These are phyloP conservation scores for Callocephalon fimbriatum DNA, from an alignment of 2,113 vertebrate species.

Conservation along the genomic window DNA sequence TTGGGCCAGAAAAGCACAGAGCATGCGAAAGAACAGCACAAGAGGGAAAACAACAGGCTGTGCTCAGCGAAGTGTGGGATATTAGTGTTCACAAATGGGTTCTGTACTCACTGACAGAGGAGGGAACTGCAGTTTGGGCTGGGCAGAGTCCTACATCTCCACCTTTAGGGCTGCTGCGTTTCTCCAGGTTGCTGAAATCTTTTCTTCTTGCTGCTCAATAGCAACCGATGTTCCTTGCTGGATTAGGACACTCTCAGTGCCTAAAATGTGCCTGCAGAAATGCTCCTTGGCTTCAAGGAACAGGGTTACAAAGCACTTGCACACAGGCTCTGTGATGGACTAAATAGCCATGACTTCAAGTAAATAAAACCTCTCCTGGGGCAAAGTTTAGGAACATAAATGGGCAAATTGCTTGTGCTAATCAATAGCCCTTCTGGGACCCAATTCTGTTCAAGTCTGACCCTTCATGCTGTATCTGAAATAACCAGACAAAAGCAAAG, in stretches of 20 bases:
- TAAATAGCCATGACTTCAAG: not conserved
- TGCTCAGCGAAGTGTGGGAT: not conserved
- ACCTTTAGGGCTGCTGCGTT: not conserved
- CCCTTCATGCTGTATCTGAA: not conserved
- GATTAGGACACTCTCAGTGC: not conserved
- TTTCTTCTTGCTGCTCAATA: not conserved
- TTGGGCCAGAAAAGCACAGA: not conserved
- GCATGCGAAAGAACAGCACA: not conserved
- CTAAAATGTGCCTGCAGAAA: not conserved
- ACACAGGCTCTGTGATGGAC: not conserved
- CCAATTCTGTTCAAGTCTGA: not conserved
- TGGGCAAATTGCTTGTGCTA: not conserved
- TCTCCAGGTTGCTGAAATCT: not conserved
- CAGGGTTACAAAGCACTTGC: not conserved
- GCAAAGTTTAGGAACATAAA: not conserved
- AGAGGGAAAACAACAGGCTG: not conserved
- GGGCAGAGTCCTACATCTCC: not conserved
- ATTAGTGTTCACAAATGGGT: not conserved
- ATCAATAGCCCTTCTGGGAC: not conserved
- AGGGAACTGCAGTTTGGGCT: not conserved
- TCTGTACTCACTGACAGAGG: not conserved
- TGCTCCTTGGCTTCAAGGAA: not conserved
- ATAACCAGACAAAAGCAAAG: not conserved
- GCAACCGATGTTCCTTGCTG: accelerated
- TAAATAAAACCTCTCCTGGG: not conserved